Conservation (phyloP, 1,140 invertebrate genomes). For the Bilobella aurantiaca region DNA sequence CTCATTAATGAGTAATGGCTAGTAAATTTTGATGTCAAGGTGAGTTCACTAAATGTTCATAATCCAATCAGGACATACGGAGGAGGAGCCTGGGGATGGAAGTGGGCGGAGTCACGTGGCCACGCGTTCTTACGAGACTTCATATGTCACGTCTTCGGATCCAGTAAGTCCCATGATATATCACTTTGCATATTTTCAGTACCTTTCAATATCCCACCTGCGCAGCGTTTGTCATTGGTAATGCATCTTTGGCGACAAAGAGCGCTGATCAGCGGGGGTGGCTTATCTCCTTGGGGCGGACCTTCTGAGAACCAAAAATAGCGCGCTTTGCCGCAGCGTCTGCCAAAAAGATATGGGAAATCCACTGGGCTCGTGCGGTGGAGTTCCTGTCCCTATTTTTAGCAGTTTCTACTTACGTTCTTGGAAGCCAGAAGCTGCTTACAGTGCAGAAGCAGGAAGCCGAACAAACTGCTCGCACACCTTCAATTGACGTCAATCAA, state of each 20-base stretch:
- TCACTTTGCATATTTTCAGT: neutral
- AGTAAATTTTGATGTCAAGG: too few species aligned
- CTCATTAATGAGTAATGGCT: too few species aligned
- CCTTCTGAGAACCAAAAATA: slow-evolving; percentile 1
- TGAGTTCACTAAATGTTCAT: neutral
- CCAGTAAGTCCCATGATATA: neutral
- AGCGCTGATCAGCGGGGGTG: too few species aligned
- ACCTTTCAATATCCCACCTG: too few species aligned
- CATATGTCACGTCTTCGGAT: neutral
- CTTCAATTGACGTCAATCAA: slow-evolving; percentile 5
- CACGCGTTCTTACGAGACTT: neutral
- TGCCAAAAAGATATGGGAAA: slow-evolving; percentile 1
- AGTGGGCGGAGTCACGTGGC: too few species aligned
- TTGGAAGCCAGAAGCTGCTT: neutral
- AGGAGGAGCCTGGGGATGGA: neutral
- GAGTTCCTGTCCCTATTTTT: neutral
- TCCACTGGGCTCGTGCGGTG: neutral
- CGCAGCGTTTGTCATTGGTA: too few species aligned
- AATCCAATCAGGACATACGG: neutral
- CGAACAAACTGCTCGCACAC: neutral
- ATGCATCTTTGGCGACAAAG: too few species aligned
- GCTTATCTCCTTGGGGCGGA: neutral
- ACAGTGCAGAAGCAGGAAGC: too few species aligned
- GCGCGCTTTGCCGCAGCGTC: neutral
- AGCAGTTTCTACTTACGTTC: neutral